These are phyloP conservation scores for Halyomorpha halys DNA, from an alignment of 1,140 invertebrate genomes.

Conservation along the genomic window DNA sequence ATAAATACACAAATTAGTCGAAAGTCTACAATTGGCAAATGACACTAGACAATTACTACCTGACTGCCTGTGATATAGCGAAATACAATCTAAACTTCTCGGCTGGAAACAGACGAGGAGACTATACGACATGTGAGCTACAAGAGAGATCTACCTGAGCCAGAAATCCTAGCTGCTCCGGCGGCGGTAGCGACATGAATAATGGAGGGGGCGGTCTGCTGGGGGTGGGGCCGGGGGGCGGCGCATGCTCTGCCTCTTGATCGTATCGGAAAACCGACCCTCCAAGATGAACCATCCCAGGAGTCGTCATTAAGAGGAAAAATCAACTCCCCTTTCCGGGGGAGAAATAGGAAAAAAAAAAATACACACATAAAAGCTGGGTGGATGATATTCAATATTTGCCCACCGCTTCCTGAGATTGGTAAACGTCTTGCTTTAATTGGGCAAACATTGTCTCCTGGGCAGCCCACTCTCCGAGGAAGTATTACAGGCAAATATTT, in stretches of 20 bases:
- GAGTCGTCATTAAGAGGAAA: not conserved
- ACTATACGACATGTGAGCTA: too few relatives aligned
- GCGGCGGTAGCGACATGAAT: not conserved
- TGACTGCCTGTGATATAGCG: too few relatives aligned
- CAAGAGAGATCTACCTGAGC: not conserved
- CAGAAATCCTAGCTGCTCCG: not conserved
- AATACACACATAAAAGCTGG: not conserved
- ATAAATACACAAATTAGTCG: too few relatives aligned
- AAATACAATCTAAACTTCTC: too few relatives aligned
- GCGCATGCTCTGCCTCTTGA: not conserved
- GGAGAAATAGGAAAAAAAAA: not conserved
- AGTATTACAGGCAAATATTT: too few relatives aligned
- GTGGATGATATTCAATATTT: conserved; percentile 10
- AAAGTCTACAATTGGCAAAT: too few relatives aligned
- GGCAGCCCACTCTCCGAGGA: too few relatives aligned
- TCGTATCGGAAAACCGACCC: conserved; percentile 5
- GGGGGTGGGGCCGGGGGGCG: not conserved
- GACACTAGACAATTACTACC: too few relatives aligned
- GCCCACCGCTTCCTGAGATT: not conserved
- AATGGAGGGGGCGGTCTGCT: not conserved
- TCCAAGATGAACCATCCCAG: not conserved
- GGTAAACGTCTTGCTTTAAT: not conserved
- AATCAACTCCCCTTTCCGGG: not conserved
- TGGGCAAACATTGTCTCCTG: not conserved
- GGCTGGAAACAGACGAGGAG: too few relatives aligned